These are phyloP conservation scores for Encarsia formosa DNA, from an alignment of 2,888 invertebrate genomes.

Conservation along the genomic window DNA sequence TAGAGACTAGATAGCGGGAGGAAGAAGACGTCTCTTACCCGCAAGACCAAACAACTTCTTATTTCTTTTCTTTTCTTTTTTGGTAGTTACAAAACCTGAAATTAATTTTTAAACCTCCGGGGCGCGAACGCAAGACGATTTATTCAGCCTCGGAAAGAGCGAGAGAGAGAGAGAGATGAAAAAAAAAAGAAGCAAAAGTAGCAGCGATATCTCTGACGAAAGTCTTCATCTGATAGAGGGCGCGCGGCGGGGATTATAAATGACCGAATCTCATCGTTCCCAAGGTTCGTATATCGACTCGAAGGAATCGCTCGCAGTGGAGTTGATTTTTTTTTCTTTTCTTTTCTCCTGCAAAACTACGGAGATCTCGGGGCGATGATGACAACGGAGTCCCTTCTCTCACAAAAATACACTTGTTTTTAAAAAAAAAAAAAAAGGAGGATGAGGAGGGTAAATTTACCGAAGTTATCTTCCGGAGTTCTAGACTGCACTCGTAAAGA, in stretches of 20 bases:
- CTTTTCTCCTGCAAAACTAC: slow-evolving; percentile 5
- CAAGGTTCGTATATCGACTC: slow-evolving; percentile 44
- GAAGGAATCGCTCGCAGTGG: slow-evolving; percentile 40
- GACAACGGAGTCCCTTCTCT: no score
- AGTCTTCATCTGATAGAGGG: slow-evolving; percentile 25
- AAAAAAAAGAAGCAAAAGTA: slow-evolving; percentile 1
- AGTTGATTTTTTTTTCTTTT: slow-evolving; percentile 26
- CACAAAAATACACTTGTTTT: no score
- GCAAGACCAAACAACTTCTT: no score
- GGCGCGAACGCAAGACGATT: slow-evolving; percentile 16
- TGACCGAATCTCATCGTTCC: slow-evolving; percentile 47
- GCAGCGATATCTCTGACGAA: slow-evolving; percentile 17
- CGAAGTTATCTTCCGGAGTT: no score
- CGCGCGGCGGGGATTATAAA: slow-evolving; percentile 45
- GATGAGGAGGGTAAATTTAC: no score
- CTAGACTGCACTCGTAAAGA: not conserved
- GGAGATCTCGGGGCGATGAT: no score
- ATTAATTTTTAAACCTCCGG: no score
- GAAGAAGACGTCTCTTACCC: not conserved
- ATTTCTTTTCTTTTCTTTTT: no score
- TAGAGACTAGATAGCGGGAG: not conserved
- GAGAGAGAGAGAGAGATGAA: not conserved
- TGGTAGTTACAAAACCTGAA: no score
- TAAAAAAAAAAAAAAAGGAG: no score
- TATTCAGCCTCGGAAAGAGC: not conserved